Evolutionary conservation across 2,113 vertebrate genomes (phyloP), one percentile per base, ranked within the genome.

Genomic region (Puma concolor): DNA sequence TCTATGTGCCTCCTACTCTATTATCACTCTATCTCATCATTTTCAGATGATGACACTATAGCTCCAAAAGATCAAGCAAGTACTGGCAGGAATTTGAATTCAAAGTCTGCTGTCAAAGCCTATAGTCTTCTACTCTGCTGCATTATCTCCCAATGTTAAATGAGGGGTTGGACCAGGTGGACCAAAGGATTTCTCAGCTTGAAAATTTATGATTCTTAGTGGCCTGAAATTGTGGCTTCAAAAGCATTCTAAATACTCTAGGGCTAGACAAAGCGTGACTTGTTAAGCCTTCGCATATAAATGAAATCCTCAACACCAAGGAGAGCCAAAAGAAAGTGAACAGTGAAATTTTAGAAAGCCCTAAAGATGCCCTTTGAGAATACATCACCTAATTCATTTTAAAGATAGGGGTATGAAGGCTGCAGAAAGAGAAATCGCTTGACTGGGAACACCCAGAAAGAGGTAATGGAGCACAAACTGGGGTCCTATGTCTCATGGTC

Each of bases 221-320:
- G 38, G 41, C 29, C 60, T 84, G 4, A 95, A 95, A 92, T 10
- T 81, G 15, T 44, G n/a, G 44, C 96, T 96, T 95, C 60, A 94
- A 77, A 57, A 82, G 60, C 8, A 93, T 60, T 96, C 82, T 93
- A 91, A 97, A 94, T 67, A 93, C 25, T 88, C 52, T 33, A 86
- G n/a, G 11, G 21, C 83, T 92, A 96, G 21, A 93, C 9, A 91
- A 93, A 93, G 19, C 9, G 44, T 87, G n/a, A 16, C 21, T 82
- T 90, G 64, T 84, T 84, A 90, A 84, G 54, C 2, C 33, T 91
- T 79, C 77, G 76, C 63, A 82, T 72, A 77, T 86, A 85, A 95
- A 94, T 92, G 50, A 96, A 92, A 87, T 66, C 60, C 41, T 95
- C 44, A 92, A 80, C 23, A 77, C 8, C 36, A 91, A 86, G 60